Conservation (phyloP, 2,113 vertebrate species). For the Drymodes brunneopygia region DNA sequence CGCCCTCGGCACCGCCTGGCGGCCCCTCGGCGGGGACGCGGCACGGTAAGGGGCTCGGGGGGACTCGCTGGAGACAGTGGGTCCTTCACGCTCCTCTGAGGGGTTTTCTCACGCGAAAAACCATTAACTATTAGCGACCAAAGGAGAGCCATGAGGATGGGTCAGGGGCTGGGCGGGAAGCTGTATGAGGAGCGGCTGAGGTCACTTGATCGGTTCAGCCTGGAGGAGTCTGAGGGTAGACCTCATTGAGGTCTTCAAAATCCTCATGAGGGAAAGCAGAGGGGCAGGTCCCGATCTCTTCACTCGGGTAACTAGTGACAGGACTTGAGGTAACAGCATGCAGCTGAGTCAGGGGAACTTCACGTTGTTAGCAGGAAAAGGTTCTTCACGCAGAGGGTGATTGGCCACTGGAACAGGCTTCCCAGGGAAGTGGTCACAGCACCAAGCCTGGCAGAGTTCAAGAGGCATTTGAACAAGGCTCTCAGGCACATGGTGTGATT, state of each 20-base stretch:
- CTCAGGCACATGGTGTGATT: not conserved
- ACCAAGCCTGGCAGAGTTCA: not conserved
- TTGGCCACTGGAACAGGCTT: not conserved
- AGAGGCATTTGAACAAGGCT: not conserved
- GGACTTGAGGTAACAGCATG: not conserved
- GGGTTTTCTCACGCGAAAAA: not conserved
- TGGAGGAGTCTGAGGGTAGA: not conserved
- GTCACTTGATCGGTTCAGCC: not conserved
- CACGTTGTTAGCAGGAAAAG: not conserved
- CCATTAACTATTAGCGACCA: accelerated
- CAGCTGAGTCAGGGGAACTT: not conserved
- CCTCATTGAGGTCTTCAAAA: not conserved
- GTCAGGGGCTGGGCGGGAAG: not conserved
- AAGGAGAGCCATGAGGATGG: not conserved
- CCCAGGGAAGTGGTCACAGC: not conserved
- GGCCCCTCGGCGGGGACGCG: accelerated
- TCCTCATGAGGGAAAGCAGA: not conserved
- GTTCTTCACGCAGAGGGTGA: not conserved
- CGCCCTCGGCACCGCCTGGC: not conserved
- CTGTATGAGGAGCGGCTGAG: not conserved
- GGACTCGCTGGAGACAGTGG: accelerated
- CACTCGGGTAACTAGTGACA: not conserved
- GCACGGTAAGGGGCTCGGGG: accelerated
- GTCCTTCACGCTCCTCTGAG: accelerated
- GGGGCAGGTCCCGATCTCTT: not conserved